Percentiles rank a stretch among this genome's conserved stretches.
phyloP scores from a whole-genome alignment of 2,888 invertebrate species.

The Xanthorhoe designata region DNA sequence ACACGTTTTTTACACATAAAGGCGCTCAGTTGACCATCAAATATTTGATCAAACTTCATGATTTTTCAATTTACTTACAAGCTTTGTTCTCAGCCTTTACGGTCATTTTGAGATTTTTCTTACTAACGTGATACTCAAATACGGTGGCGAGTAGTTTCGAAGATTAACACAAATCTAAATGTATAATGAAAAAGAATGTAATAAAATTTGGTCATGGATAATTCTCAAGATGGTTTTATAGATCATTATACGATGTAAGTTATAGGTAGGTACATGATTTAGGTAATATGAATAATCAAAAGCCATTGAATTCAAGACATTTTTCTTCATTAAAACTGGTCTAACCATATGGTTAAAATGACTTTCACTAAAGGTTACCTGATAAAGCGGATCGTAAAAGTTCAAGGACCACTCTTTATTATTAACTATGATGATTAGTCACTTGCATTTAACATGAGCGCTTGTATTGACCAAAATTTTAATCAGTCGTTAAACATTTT shows the following conservation, averaged over 20 bases:
- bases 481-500: neutral
- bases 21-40: neutral
- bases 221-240: too few relatives aligned
- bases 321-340: neutral
- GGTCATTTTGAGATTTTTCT: too few relatives aligned
- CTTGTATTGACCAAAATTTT: neutral
- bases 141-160: too few relatives aligned
- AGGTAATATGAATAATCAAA: too few relatives aligned
- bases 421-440: neutral
- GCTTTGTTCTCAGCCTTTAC: too few relatives aligned
- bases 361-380: neutral
- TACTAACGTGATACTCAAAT: too few relatives aligned
- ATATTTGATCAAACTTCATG: neutral
- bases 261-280: too few relatives aligned
- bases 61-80: neutral
- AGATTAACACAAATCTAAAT: too few relatives aligned
- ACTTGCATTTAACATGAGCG: neutral
- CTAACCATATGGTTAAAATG: neutral
- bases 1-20: neutral
- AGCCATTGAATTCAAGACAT: too few relatives aligned
- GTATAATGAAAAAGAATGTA: too few relatives aligned
- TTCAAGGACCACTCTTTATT: neutral
- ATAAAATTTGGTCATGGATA: too few relatives aligned
- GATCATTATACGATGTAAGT: too few relatives aligned
- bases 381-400: neutral